Conservation (phyloP, 2,888 invertebrate genomes). For the Epinotia brunnichana region DNA sequence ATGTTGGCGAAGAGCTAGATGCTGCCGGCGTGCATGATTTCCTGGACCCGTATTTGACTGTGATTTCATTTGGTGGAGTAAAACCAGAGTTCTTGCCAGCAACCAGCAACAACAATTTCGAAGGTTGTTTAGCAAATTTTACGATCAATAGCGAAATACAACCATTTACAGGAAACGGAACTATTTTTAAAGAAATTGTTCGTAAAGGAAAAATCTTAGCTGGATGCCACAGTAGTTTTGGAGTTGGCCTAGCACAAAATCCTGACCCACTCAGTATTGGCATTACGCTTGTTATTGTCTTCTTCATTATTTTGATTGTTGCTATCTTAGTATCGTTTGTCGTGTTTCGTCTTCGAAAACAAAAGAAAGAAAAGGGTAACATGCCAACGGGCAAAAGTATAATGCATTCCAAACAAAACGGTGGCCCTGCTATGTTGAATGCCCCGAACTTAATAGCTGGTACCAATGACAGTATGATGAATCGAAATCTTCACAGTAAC, state of each 20-base stretch:
- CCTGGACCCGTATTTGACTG: constrained; percentile 93
- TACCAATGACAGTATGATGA: constrained; percentile 87
- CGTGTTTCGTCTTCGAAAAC: constrained; percentile 94
- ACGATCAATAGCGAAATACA: constrained; percentile 94
- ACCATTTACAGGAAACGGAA: constrained; percentile 94
- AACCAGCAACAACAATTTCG: constrained; percentile 86
- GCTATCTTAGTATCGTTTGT: constrained; percentile 95
- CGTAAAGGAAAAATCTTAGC: constrained; percentile 88
- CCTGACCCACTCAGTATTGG: constrained; percentile 96
- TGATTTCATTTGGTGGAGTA: constrained; percentile 91
- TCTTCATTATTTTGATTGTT: constrained; percentile 94
- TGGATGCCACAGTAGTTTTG: constrained; percentile 90
- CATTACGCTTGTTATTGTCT: constrained; percentile 95
- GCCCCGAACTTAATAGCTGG: constrained; percentile 87
- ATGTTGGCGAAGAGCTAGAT: constrained; percentile 93
- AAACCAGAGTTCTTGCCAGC: constrained; percentile 85
- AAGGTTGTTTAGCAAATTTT: constrained; percentile 95
- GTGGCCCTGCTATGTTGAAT: constrained; percentile 87
- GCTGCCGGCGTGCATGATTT: constrained; percentile 95
- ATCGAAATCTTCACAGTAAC: constrained; percentile 87
- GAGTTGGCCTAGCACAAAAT: constrained; percentile 89
- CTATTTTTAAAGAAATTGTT: constrained; percentile 88
- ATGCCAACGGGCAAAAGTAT: constrained; percentile 85
- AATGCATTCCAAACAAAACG: constrained; percentile 91
- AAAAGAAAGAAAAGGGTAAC: constrained; percentile 93